Base-by-base conservation (phyloP, 2,113 vertebrate genomes). In the Plotosus lineatus region DNA sequence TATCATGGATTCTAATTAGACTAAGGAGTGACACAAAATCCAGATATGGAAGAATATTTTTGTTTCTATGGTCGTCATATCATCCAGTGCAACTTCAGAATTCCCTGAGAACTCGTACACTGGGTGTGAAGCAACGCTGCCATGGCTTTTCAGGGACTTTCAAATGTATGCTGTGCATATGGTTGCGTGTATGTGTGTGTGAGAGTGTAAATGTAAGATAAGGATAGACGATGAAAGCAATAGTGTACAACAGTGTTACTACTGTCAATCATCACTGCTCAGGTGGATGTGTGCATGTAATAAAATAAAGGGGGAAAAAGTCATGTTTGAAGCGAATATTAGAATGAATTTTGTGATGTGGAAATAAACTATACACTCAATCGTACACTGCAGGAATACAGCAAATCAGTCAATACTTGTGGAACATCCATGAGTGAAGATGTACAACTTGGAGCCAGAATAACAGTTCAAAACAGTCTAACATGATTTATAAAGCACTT, bases 101-200 rank as follows among this genome's bases (percentile, higher is more conserved):
- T 89, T 93, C 91, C 92, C 92, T 93, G 93, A 94, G 93, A 92
- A 88, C 89, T 85, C 89, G 87, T 87, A 85, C 87, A 91, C 89
- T 88, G 88, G 90, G 89, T 48, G 79, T 87, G 88, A 86, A 84
- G 80, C 77, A 65, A 86, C 17, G 58, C 84, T 78, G 86, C 40
- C 9, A 92, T 91, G 90, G 90, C 91, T 91, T 92, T 82, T 78
- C n/a, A 80, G 60, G 68, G 26, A 65, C 56, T 12, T n/a, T 75
- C 38, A 71, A n/a, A n/a, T n/a, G 9, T 58, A 58, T 75, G 31
- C n/a, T 60, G 26, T 17, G 76, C 14, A 5, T 77, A 66, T 58
- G 77, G n/a, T n/a, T 68, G 73, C 36, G 46, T 36, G 23, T 26
- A 60, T 48, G 77, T 53, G 26, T 46, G 56, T 46, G 58, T 28